Percentiles rank a stretch among this genome's conserved stretches.
These are phyloP conservation scores for Cheilinus undulatus DNA, from an alignment of 2,113 vertebrate species.

Conservation along the genomic window DNA sequence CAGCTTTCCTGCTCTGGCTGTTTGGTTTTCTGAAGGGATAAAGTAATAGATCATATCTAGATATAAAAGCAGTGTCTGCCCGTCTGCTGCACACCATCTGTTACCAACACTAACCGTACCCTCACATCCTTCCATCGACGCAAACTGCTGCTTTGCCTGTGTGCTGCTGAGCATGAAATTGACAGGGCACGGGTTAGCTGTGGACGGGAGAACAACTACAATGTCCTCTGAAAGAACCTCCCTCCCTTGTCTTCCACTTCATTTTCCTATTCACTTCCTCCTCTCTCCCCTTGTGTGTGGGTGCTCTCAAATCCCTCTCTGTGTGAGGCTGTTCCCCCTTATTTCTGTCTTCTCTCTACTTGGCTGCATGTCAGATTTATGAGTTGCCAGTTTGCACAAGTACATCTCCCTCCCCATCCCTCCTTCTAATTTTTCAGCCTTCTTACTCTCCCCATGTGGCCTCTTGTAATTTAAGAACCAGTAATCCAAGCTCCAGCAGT, in stretches of 20 bases:
- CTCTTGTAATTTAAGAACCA: slow-evolving; percentile 74
- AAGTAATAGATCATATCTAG: slow-evolving; percentile 54
- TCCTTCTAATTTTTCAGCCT: slow-evolving; percentile 53
- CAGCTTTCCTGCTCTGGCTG: slow-evolving; percentile 20
- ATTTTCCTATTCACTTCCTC: slow-evolving; percentile 47
- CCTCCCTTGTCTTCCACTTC: slow-evolving; percentile 30
- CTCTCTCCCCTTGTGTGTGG: slow-evolving; percentile 10
- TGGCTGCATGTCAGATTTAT: slow-evolving; percentile 83
- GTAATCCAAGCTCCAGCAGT: slow-evolving; percentile 35
- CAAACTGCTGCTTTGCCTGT: slow-evolving; percentile 59
- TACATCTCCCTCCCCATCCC: slow-evolving; percentile 35
- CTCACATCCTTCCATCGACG: slow-evolving; percentile 49
- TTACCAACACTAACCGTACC: slow-evolving; percentile 57
- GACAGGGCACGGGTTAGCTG: slow-evolving; percentile 60
- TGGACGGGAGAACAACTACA: slow-evolving; percentile 56
- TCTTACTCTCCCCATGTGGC: slow-evolving; percentile 67
- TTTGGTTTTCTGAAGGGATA: slow-evolving; percentile 31
- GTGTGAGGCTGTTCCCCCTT: neutral
- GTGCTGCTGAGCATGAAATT: slow-evolving; percentile 76
- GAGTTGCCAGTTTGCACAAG: slow-evolving; percentile 71
- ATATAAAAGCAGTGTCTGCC: slow-evolving; percentile 49
- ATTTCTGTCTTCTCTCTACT: slow-evolving; percentile 45
- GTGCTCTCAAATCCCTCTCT: neutral
- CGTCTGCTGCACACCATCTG: slow-evolving; percentile 58
- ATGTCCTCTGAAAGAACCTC: slow-evolving; percentile 44